Conservation (phyloP, 1,140 invertebrate genomes). For the Listronotus bonariensis region DNA sequence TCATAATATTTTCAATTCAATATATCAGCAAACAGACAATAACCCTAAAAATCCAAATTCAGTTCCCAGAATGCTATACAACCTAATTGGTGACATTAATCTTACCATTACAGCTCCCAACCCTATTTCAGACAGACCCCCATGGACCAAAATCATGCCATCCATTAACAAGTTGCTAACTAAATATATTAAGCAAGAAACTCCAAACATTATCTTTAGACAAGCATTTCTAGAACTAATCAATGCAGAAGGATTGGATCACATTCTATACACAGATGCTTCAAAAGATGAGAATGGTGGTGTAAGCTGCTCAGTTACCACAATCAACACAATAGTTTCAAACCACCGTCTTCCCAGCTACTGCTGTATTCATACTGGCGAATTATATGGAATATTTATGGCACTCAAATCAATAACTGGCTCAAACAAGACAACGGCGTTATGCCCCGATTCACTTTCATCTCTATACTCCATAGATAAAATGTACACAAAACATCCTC, state of each 20-base stretch:
- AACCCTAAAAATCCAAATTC: background rate
- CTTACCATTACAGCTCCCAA: background rate
- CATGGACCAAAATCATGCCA: background rate
- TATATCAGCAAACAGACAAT: background rate
- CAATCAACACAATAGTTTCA: background rate
- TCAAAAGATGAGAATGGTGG: conserved; percentile 9
- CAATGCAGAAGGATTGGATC: too few relatives aligned
- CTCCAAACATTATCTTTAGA: too few relatives aligned
- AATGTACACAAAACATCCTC: conserved; percentile 2
- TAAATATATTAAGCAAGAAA: too few relatives aligned
- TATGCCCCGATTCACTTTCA: conserved; percentile 13
- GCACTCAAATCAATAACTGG: conserved; percentile 8
- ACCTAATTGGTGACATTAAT: background rate
- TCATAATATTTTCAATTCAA: background rate
- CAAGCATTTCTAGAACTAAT: too few relatives aligned
- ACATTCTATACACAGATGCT: conserved; percentile 12
- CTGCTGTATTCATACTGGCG: conserved; percentile 12
- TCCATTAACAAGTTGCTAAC: too few relatives aligned
- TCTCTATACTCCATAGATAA: conserved; percentile 5
- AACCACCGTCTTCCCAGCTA: background rate
- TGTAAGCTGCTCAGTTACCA: conserved; percentile 1
- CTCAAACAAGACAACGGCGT: background rate
- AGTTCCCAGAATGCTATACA: background rate
- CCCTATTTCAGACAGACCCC: background rate
- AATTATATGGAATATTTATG: conserved; percentile 1